Base-by-base conservation (phyloP, 2,113 vertebrate genomes). In the Rhynchopsitta pachyrhyncha region DNA sequence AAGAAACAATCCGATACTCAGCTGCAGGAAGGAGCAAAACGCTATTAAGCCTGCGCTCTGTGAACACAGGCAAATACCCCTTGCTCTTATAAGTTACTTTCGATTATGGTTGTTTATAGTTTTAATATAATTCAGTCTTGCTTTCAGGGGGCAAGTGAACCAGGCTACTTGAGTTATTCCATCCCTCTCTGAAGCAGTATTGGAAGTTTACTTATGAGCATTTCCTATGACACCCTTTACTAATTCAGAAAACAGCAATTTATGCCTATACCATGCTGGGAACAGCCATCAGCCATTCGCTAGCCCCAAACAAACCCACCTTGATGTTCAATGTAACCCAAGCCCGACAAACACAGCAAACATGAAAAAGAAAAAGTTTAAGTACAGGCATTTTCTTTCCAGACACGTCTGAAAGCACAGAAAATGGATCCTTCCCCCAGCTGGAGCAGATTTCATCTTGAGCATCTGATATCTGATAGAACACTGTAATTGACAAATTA, bases 401-500 rank as follows among this genome's bases (percentile, higher is more conserved):
- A 96, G 94, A 63, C 67, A 85, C 9, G 3, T 86, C 73, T 94
- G 50, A 86, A 86, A 83, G 68, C 49, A 74, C 31, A 90, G 57
- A 91, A 91, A 74, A 87, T 66, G 28, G 46, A 93, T 83, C 88
- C 42, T 89, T 87, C 60, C 53, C 39, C 63, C 75, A 81, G 82
- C 79, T 82, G 79, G 64, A 94, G 82, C 53, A 95, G 85, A 86
- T 95, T 91, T 86, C 63, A 92, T 80, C 88, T 93, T 1, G 0
- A 95, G 64, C 41, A 84, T 86, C 75, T 93, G 80, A 50, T 91
- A 94, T 85, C 87, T 85, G 87, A 94, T 89, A 64, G 86, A 88
- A 89, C 66, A 79, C 80, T 84, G 60, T 86, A 96, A 96, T 47
- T 86, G 92, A 90, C 90, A 88, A 96, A 92, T 90, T 88, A 91